Evolutionary conservation across 2,888 invertebrate genomes (phyloP).

Genomic region (Himalopsyche japonica): DNA sequence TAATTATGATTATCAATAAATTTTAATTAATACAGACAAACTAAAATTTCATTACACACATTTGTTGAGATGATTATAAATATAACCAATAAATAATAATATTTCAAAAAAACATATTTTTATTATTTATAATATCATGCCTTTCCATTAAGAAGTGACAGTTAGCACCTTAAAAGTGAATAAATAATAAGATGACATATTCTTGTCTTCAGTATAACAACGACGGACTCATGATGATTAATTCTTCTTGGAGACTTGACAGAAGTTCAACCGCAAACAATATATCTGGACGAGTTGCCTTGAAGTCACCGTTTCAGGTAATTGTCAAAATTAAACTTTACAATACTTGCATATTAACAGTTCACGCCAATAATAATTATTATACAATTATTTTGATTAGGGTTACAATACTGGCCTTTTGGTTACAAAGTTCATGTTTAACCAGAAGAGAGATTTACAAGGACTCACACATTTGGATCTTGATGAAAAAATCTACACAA

Average conservation of each 20-base stretch:
- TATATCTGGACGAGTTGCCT: slow-evolving; percentile 66
- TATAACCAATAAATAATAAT: no score
- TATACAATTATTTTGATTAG: slow-evolving; percentile 44
- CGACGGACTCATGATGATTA: slow-evolving; percentile 67
- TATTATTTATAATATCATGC: no score
- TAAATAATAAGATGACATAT: not conserved
- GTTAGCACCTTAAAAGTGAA: no score
- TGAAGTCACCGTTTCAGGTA: slow-evolving; percentile 67
- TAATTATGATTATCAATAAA: no score
- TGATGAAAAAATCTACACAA: slow-evolving; percentile 70
- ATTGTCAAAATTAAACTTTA: slow-evolving; percentile 36
- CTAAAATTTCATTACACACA: no score
- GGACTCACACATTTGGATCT: slow-evolving; percentile 73
- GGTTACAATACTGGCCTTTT: slow-evolving; percentile 71
- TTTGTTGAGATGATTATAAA: no score
- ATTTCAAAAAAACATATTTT: no score
- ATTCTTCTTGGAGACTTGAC: slow-evolving; percentile 71
- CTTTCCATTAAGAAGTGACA: no score
- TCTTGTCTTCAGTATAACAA: slow-evolving; percentile 62
- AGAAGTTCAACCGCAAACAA: slow-evolving; percentile 62
- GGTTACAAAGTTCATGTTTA: slow-evolving; percentile 67
- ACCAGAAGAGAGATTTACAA: slow-evolving; percentile 65
- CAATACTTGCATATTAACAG: not conserved
- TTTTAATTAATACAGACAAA: no score
- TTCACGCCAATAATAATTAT: not conserved